These are phyloP conservation scores for Cetonia aurata DNA, from an alignment of 2,888 invertebrate species.

Conservation along the genomic window DNA sequence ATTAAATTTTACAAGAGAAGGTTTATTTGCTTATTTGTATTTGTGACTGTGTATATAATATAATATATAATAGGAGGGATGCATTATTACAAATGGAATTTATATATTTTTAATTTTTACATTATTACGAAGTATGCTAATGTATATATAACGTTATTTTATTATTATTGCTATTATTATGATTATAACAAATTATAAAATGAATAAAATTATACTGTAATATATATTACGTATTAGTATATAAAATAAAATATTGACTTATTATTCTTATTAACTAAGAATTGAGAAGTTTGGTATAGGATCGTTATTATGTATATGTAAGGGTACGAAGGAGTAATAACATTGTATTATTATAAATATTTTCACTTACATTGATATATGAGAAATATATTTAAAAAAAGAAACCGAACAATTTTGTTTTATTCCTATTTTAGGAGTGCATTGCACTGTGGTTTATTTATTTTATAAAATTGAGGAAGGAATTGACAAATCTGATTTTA, in stretches of 20 bases:
- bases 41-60: constrained; percentile 1
- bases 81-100: constrained; percentile 33
- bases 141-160: constrained; percentile 56
- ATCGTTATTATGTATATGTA: constrained; percentile 41
- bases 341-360: constrained; percentile 55
- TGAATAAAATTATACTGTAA: constrained; percentile 56
- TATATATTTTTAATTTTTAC: neutral
- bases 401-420: too few relatives aligned
- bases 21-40: neutral
- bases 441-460: too few relatives aligned
- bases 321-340: constrained; percentile 52
- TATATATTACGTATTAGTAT: constrained; percentile 46
- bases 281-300: constrained; percentile 41
- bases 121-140: constrained; percentile 3
- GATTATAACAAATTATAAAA: constrained; percentile 17
- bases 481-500: too few relatives aligned
- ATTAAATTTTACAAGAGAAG: constrained; percentile 2
- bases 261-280: constrained; percentile 3
- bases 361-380: constrained; percentile 60
- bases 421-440: neutral
- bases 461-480: too few relatives aligned
- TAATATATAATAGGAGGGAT: neutral
- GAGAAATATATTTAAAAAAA: constrained; percentile 54
- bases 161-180: constrained; percentile 41
- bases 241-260: neutral